Percentiles rank a stretch among this genome's conserved stretches.
Conservation (phyloP, 2,888 invertebrate genomes). For the Iphiclides podalirius region DNA sequence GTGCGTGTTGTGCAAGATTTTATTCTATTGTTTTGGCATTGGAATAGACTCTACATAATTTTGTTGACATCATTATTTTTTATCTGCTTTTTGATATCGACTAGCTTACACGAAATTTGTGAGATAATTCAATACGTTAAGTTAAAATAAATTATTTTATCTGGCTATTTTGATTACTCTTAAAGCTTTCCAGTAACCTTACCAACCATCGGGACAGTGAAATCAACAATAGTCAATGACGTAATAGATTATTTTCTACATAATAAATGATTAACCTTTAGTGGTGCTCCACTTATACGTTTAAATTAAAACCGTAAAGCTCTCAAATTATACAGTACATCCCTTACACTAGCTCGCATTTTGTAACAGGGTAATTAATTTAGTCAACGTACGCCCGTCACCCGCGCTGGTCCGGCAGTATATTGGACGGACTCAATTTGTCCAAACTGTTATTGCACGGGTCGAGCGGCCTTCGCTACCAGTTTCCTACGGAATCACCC, state of each 20-base stretch:
- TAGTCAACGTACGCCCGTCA: constrained; percentile 39
- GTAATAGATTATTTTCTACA: too few relatives aligned
- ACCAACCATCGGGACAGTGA: too few relatives aligned
- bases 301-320: neutral
- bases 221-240: too few relatives aligned
- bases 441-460: constrained; percentile 72
- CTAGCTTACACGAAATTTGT: too few relatives aligned
- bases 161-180: too few relatives aligned
- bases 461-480: constrained; percentile 49
- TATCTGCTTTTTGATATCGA: too few relatives aligned
- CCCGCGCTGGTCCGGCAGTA: constrained; percentile 49
- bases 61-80: constrained; percentile 7
- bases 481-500: constrained; percentile 65
- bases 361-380: constrained; percentile 26
- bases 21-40: constrained; percentile 16
- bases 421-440: constrained; percentile 72
- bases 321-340: neutral
- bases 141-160: too few relatives aligned
- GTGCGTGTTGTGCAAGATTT: constrained; percentile 36
- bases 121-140: too few relatives aligned
- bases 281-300: too few relatives aligned
- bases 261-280: too few relatives aligned
- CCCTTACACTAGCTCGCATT: neutral
- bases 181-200: too few relatives aligned
- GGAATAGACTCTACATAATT: constrained; percentile 7